Percentiles rank a stretch among this genome's conserved stretches.
These are phyloP conservation scores for Pterois miles DNA, from an alignment of 2,797 vertebrate species.

Conservation along the genomic window DNA sequence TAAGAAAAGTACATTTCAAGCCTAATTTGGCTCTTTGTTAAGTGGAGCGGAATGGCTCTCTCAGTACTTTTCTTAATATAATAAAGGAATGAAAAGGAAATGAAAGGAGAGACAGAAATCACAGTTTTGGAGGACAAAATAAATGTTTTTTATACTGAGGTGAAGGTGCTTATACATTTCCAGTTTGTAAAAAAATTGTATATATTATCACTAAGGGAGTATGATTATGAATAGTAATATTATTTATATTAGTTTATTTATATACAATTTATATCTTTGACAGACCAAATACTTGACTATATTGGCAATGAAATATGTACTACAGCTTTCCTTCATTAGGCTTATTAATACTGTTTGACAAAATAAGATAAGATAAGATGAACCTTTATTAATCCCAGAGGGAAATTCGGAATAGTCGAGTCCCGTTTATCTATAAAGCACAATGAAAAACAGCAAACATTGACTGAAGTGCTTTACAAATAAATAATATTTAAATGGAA, in stretches of 20 bases:
- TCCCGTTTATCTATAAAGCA: too few species aligned
- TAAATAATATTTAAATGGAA: too few species aligned
- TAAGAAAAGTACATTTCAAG: neutral
- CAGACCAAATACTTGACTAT: neutral
- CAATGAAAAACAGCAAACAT: too few species aligned
- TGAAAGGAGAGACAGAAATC: neutral
- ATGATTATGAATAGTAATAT: neutral
- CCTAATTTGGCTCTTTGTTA: neutral
- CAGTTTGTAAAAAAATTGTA: too few species aligned
- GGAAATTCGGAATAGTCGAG: too few species aligned
- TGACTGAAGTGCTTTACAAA: too few species aligned
- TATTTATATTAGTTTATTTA: too few species aligned
- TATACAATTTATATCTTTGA: neutral
- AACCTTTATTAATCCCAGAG: too few species aligned
- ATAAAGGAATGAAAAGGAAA: neutral
- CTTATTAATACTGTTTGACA: neutral
- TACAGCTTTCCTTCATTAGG: neutral
- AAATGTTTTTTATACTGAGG: neutral
- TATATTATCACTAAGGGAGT: too few species aligned
- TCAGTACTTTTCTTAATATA: neutral
- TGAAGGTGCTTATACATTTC: too few species aligned
- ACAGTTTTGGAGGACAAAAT: neutral
- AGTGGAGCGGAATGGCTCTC: neutral
- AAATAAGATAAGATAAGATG: too few species aligned
- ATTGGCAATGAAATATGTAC: neutral